phyloP scores from a whole-genome alignment of 2,888 invertebrate genomes.

The Lordiphosa andalusiaca region DNA sequence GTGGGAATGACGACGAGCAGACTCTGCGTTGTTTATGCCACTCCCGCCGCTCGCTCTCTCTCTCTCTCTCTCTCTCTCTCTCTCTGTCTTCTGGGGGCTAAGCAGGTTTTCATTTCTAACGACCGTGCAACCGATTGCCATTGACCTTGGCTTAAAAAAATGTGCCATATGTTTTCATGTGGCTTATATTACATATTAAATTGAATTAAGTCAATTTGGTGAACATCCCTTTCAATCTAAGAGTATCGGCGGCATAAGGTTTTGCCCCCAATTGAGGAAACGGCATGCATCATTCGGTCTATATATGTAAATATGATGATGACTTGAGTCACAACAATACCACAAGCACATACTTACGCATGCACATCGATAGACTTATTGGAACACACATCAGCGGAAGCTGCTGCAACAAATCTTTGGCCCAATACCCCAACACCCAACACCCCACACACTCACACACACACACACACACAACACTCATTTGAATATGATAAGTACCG shows the following conservation, averaged over 20 bases:
- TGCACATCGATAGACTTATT: constrained; percentile 17
- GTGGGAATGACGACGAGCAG: constrained; percentile 32
- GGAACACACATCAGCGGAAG: constrained; percentile 20
- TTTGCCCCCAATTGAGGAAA: constrained; percentile 19
- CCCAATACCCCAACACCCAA: constrained; percentile 8
- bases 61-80: not conserved
- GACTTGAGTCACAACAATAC: constrained; percentile 8
- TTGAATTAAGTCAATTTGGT: too few species aligned
- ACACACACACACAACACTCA: constrained; percentile 11
- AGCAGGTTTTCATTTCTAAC: not conserved
- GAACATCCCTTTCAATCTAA: not conserved
- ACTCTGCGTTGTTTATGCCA: constrained; percentile 29
- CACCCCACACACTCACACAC: constrained; percentile 11
- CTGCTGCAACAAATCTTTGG: constrained; percentile 8
- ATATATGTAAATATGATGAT: constrained; percentile 16
- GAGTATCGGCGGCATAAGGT: not conserved
- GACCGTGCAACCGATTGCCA: too few species aligned
- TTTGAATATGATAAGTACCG: constrained; percentile 30
- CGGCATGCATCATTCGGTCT: constrained; percentile 30
- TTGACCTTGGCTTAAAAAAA: too few species aligned
- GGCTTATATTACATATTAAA: too few species aligned
- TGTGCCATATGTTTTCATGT: too few species aligned
- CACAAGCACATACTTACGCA: constrained; percentile 16
- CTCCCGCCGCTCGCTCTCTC: not conserved
- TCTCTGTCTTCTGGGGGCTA: not conserved